Evolutionary conservation across 2,113 vertebrate species (phyloP).

Genomic region (Elephantulus edwardii): DNA sequence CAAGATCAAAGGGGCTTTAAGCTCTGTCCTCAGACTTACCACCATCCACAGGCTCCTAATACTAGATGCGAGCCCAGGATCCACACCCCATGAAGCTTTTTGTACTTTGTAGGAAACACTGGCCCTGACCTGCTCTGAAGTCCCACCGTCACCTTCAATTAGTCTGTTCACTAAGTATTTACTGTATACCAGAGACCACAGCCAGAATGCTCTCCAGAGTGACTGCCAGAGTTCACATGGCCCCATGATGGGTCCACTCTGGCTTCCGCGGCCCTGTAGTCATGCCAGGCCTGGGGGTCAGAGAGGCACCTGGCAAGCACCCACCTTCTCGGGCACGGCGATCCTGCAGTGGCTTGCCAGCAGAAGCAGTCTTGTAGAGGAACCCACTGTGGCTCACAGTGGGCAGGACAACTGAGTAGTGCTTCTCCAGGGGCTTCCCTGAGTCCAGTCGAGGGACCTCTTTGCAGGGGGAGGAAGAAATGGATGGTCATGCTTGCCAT

Average conservation of each 20-base stretch:
- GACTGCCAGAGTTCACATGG: not conserved
- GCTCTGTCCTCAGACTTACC: not conserved
- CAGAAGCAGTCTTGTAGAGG: slow-evolving; percentile 94
- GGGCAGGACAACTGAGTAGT: slow-evolving; percentile 85
- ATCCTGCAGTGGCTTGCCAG: slow-evolving; percentile 88
- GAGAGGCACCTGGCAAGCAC: rapidly evolving
- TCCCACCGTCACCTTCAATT: not conserved
- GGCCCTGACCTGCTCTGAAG: not conserved
- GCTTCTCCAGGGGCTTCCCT: slow-evolving; percentile 77
- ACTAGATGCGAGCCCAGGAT: not conserved
- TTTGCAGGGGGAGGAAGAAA: slow-evolving; percentile 62
- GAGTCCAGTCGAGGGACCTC: slow-evolving; percentile 88
- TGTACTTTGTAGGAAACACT: not conserved
- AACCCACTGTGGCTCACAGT: slow-evolving; percentile 92
- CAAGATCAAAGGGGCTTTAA: not conserved
- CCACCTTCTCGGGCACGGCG: slow-evolving; percentile 91
- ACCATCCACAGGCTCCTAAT: not conserved
- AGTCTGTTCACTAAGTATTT: not conserved
- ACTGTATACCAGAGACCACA: not conserved
- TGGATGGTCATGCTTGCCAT: not conserved
- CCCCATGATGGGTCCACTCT: not conserved
- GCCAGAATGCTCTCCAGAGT: not conserved
- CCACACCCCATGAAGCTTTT: not conserved
- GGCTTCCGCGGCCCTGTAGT: not conserved
- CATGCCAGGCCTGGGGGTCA: not conserved